Percentiles rank a stretch among this genome's conserved stretches.
Conservation (phyloP, 2,113 vertebrate genomes). For the Indicator indicator region DNA sequence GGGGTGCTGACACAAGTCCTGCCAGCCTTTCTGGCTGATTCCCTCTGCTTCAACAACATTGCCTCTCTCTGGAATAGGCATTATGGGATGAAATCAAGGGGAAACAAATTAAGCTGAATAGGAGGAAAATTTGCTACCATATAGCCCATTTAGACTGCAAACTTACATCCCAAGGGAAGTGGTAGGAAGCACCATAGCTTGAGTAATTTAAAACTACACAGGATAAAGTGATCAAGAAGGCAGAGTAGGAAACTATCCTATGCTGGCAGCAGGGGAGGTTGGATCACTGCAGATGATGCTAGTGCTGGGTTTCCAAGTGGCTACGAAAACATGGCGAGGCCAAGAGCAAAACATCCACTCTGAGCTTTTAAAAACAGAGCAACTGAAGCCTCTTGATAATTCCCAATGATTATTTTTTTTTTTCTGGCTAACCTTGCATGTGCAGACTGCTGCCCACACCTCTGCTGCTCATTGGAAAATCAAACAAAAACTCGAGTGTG, state of each 20-base stretch:
- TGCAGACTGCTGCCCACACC: not conserved
- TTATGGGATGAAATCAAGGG: not conserved
- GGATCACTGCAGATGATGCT: not conserved
- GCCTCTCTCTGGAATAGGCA: conserved; percentile 23
- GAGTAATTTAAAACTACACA: not conserved
- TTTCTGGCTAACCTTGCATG: not conserved
- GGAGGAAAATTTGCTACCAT: conserved; percentile 56
- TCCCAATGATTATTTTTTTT: not conserved
- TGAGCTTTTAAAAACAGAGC: conserved; percentile 38
- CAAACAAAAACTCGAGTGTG: not conserved
- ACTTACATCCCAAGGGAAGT: conserved; percentile 14
- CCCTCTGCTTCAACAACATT: not conserved
- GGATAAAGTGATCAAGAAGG: conserved; percentile 25
- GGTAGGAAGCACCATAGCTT: conserved; percentile 20
- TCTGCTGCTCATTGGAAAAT: conserved; percentile 25
- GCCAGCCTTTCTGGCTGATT: conserved; percentile 30
- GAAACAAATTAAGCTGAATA: conserved; percentile 36
- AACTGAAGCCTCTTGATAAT: not conserved
- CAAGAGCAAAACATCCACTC: conserved; percentile 50
- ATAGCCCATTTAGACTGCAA: not conserved
- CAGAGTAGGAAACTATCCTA: conserved; percentile 46
- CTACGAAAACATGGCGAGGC: conserved; percentile 40
- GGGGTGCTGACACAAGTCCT: not conserved
- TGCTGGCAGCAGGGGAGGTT: conserved; percentile 14
- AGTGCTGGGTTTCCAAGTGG: conserved; percentile 39